Evolutionary conservation across 1,140 invertebrate genomes (phyloP), one percentile per base, ranked within the genome.

Genomic region (Apis cerana): DNA sequence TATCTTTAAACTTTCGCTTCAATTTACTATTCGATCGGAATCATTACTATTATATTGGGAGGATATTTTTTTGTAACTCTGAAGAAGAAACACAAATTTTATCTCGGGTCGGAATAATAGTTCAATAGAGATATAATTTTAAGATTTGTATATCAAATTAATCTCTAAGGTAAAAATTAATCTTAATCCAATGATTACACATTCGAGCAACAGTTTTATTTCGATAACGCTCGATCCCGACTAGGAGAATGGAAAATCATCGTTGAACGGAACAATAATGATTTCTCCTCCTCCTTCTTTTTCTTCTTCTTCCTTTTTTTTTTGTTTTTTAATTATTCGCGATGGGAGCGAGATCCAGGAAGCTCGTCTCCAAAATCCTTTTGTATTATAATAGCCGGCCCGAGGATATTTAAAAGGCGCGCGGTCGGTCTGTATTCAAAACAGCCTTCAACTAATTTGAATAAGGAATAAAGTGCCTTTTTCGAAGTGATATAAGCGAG

Each of bases 401-500:
- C 81, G 84, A 75, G 83, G 84, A 90, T 89, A 85, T 87, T 87
- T 83, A 85, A 90, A 64, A 65, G 85, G 82, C 85, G 83, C 85
- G 43, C 71, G 83, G 80, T 65, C 50, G 72, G 79, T 68, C 88
- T 90, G 88, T 88, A 92, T 91, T 91, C 91, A 90, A 91, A 91
- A 79, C 85, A 88, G 89, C 78, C 83, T 85, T 85, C 71, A 83
- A 86, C 87, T 89, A 90, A 91, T 91, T 91, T 91, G 90, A 91
- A 91, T 91, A 91, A 90, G 89, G 88, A 91, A 91, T 90, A 91
- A 91, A 90, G 90, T 91, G 88, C 87, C 89, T 88, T 89, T 82
- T 89, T 89, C 86, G 86, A 89, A 88, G 89, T 89, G 89, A 90
- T 89, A 90, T 88, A 87, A 88, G 80, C 76, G 84, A 84, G 67